phyloP scores from a whole-genome alignment of 2,797 vertebrate genomes.

The Geotrypetes seraphini region DNA sequence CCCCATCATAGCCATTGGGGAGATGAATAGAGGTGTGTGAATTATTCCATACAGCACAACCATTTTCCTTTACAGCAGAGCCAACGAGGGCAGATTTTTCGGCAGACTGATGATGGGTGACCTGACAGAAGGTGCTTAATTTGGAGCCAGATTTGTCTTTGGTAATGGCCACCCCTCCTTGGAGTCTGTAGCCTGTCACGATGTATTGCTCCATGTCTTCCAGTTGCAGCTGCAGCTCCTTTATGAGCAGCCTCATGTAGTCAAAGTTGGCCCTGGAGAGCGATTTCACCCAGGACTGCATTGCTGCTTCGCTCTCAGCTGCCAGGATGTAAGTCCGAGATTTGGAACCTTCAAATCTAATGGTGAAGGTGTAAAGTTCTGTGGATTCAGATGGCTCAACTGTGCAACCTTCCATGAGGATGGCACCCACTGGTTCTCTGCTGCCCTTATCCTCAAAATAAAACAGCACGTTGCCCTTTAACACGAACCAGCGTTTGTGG shows the following conservation, averaged over 20 bases:
- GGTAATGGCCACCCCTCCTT: slow-evolving; percentile 12
- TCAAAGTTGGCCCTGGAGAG: slow-evolving; percentile 87
- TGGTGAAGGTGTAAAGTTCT: slow-evolving; percentile 79
- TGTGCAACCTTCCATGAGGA: slow-evolving; percentile 88
- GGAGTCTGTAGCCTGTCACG: background rate
- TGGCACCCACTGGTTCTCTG: slow-evolving; percentile 83
- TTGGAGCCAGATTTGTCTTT: background rate
- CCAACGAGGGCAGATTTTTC: slow-evolving; percentile 9
- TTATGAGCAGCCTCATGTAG: slow-evolving; percentile 90
- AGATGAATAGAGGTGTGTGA: accelerated
- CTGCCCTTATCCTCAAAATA: slow-evolving; percentile 88
- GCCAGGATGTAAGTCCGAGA: slow-evolving; percentile 82
- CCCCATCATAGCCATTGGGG: accelerated
- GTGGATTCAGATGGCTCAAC: slow-evolving; percentile 88
- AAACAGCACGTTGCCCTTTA: slow-evolving; percentile 96
- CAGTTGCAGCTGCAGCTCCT: slow-evolving; percentile 87
- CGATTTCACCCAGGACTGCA: slow-evolving; percentile 95
- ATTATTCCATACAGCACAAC: slow-evolving; percentile 65
- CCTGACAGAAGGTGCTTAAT: background rate
- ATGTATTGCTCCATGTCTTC: slow-evolving; percentile 59
- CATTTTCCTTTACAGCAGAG: slow-evolving; percentile 51
- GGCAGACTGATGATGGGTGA: background rate
- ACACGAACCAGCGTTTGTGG: slow-evolving; percentile 90
- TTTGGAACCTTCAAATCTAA: slow-evolving; percentile 73
- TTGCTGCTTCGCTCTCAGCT: slow-evolving; percentile 74